phyloP scores from a whole-genome alignment of 2,113 vertebrate species.

The Neotragus pygmaeus region DNA sequence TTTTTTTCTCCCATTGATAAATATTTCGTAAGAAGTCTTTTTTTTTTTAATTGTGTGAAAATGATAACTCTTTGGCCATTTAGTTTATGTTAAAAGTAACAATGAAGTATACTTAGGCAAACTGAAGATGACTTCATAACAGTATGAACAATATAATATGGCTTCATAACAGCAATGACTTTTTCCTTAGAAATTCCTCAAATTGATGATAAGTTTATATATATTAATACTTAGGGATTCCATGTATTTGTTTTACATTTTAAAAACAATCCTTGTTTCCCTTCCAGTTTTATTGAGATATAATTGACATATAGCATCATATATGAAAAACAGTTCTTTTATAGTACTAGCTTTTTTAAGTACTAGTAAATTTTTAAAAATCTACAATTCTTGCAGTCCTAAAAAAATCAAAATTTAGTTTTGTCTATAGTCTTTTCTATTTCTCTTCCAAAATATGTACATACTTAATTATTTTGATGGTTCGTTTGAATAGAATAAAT shows the following conservation, averaged over 20 bases:
- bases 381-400: not conserved
- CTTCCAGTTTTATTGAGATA: not conserved
- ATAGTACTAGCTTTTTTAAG: not conserved
- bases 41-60: not conserved
- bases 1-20: not conserved
- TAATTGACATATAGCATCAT: not conserved
- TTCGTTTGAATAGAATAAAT: constrained; percentile 7
- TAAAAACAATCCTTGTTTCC: not conserved
- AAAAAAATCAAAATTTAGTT: constrained; percentile 7
- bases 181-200: constrained; percentile 11
- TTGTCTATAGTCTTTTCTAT: not conserved
- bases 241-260: not conserved
- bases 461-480: constrained; percentile 20
- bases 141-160: not conserved
- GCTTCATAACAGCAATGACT: not conserved
- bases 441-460: not conserved
- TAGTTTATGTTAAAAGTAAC: constrained; percentile 2
- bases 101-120: not conserved
- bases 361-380: not conserved
- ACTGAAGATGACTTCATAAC: not conserved
- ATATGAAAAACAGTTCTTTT: not conserved
- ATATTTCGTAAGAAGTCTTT: not conserved
- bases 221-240: not conserved
- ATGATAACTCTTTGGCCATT: not conserved
- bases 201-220: not conserved